phyloP scores from a whole-genome alignment of 2,888 invertebrate genomes.

The Drosophila fulvimacula region DNA sequence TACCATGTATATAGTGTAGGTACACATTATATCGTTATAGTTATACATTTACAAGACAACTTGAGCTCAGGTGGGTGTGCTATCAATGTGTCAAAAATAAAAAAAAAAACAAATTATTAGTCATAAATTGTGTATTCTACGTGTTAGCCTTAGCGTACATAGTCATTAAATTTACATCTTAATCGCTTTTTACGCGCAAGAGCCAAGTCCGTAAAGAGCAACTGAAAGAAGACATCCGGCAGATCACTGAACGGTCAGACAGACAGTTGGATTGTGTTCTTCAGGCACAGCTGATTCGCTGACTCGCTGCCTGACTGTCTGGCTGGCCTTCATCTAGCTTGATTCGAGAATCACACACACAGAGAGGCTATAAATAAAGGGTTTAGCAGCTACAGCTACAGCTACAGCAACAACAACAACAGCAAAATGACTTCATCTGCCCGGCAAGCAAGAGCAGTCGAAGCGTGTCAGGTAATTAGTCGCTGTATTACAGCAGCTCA shows the following conservation, averaged over 20 bases:
- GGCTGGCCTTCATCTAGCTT: constrained; percentile 54
- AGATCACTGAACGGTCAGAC: constrained; percentile 57
- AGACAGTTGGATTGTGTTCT: constrained; percentile 44
- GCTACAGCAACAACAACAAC: not conserved
- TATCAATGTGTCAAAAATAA: constrained; percentile 43
- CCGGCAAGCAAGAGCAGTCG: constrained; percentile 59
- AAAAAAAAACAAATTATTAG: constrained; percentile 46
- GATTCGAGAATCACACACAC: constrained; percentile 54
- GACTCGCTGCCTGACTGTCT: constrained; percentile 11
- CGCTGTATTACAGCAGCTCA: constrained; percentile 56
- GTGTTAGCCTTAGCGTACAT: constrained; percentile 32
- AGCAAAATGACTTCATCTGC: constrained; percentile 69
- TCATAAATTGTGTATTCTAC: constrained; percentile 62
- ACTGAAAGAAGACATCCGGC: constrained; percentile 68
- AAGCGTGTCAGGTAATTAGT: constrained; percentile 77
- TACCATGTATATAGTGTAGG: not conserved
- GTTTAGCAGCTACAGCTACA: constrained; percentile 44
- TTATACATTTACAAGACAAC: not conserved
- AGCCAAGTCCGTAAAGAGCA: constrained; percentile 21
- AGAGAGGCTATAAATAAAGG: constrained; percentile 46
- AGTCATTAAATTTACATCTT: constrained; percentile 76
- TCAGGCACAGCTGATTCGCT: constrained; percentile 38
- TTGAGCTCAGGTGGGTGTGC: constrained; percentile 22
- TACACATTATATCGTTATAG: not conserved
- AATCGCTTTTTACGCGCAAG: constrained; percentile 60